phyloP scores from a whole-genome alignment of 2,113 vertebrate genomes.

The Paratilapia polleni region DNA sequence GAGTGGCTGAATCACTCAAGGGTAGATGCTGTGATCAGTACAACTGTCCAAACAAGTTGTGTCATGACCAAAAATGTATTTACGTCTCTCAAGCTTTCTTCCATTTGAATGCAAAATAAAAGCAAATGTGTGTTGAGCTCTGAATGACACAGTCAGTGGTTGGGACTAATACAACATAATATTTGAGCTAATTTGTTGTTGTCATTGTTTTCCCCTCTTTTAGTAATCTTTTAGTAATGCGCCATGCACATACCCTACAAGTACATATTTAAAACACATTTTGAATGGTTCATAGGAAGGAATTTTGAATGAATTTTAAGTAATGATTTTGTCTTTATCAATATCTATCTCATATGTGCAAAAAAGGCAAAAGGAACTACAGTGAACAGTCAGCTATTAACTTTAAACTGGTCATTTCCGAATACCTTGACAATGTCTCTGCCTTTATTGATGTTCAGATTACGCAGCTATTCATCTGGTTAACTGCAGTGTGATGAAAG shows the following conservation, averaged over 20 bases:
- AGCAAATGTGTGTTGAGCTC: background rate
- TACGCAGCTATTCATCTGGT: background rate
- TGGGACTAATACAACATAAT: too few relatives aligned
- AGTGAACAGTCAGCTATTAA: background rate
- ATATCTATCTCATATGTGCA: background rate
- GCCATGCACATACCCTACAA: too few relatives aligned
- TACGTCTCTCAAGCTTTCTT: background rate
- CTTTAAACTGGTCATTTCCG: rapidly evolving
- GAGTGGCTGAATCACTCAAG: too few relatives aligned
- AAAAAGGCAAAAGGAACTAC: background rate
- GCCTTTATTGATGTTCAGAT: background rate
- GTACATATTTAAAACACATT: too few relatives aligned
- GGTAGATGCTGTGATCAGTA: background rate
- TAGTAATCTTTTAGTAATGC: too few relatives aligned
- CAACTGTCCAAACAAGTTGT: background rate
- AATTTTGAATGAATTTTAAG: rapidly evolving
- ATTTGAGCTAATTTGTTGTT: too few relatives aligned
- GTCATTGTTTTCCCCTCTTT: too few relatives aligned
- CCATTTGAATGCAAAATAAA: background rate
- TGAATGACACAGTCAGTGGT: background rate
- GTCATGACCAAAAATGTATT: background rate
- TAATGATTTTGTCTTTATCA: background rate
- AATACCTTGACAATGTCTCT: background rate
- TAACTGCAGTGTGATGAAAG: too few relatives aligned
- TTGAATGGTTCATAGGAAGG: background rate